Evolutionary conservation across 2,888 invertebrate genomes (phyloP).

Genomic region (Thecophora atra): DNA sequence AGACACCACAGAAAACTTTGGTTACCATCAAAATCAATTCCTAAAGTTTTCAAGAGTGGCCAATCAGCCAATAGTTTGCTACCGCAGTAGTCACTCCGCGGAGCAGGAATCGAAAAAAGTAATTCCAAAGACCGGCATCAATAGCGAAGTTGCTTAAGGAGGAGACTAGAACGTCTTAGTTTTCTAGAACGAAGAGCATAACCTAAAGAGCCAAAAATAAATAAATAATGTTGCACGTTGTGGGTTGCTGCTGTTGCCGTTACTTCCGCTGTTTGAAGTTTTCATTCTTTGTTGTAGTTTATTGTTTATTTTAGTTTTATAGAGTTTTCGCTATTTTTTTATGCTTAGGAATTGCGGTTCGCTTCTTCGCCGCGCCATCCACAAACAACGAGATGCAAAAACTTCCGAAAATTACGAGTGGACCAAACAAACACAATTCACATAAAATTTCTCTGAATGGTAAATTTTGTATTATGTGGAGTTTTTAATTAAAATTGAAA

Average conservation of each 20-base stretch:
- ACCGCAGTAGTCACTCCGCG: background rate
- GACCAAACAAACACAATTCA: background rate
- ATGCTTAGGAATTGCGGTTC: background rate
- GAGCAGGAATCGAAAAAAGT: background rate
- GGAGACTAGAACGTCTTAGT: background rate
- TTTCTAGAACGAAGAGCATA: constrained; percentile 1
- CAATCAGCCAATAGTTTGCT: background rate
- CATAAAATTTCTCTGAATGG: constrained; percentile 26
- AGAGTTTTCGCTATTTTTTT: background rate
- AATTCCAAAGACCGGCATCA: no score
- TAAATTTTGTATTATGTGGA: constrained; percentile 31
- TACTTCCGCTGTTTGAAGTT: background rate
- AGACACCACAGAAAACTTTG: constrained; percentile 5
- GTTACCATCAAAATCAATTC: constrained; percentile 14
- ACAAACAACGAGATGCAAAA: background rate
- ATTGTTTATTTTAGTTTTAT: constrained; percentile 10
- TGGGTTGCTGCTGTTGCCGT: background rate
- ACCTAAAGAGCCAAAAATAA: constrained; percentile 28
- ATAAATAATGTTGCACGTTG: constrained; percentile 27
- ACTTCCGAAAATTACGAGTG: background rate
- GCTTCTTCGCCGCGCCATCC: background rate
- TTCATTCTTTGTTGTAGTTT: background rate
- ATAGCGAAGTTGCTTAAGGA: background rate
- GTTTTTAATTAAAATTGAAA: constrained; percentile 41
- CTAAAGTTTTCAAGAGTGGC: constrained; percentile 4